A percentile compares a stretch with the other conserved stretches of the same genome.
Evolutionary conservation across 2,113 vertebrate species (phyloP).

Genomic region (Phaethornis superciliosus): DNA sequence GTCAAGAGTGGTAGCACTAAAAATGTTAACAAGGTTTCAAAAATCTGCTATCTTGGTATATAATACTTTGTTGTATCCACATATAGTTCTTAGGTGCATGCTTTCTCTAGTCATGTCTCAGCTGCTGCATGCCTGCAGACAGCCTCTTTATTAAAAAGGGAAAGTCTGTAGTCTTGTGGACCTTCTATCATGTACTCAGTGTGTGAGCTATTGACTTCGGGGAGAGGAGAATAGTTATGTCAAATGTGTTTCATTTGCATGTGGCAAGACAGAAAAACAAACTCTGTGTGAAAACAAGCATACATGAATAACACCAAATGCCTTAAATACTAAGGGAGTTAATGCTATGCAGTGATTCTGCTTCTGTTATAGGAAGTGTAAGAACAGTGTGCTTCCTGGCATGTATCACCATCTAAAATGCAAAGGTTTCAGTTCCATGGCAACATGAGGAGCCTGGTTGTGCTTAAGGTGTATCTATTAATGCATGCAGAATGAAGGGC

Average conservation of each 20-base stretch:
- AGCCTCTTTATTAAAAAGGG: constrained; percentile 8
- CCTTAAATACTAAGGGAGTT: constrained; percentile 56
- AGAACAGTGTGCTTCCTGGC: constrained; percentile 63
- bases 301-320: constrained; percentile 33
- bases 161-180: background rate
- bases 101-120: background rate
- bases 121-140: background rate
- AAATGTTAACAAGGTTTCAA: background rate
- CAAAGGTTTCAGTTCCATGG: constrained; percentile 75
- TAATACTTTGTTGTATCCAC: background rate
- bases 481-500: constrained; percentile 43
- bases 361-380: constrained; percentile 63
- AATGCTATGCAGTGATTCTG: constrained; percentile 68
- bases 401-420: constrained; percentile 37
- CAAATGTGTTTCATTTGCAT: constrained; percentile 23
- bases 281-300: constrained; percentile 13
- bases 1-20: background rate
- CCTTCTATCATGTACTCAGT: background rate
- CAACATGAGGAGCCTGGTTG: constrained; percentile 62
- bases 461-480: constrained; percentile 63
- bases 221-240: background rate
- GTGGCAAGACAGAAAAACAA: constrained; percentile 27
- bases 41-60: background rate
- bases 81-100: background rate
- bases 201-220: background rate